Evolutionary conservation across 2,113 vertebrate genomes (phyloP), one percentile per base, ranked within the genome.

Genomic region (Sakesphorus luctuosus): DNA sequence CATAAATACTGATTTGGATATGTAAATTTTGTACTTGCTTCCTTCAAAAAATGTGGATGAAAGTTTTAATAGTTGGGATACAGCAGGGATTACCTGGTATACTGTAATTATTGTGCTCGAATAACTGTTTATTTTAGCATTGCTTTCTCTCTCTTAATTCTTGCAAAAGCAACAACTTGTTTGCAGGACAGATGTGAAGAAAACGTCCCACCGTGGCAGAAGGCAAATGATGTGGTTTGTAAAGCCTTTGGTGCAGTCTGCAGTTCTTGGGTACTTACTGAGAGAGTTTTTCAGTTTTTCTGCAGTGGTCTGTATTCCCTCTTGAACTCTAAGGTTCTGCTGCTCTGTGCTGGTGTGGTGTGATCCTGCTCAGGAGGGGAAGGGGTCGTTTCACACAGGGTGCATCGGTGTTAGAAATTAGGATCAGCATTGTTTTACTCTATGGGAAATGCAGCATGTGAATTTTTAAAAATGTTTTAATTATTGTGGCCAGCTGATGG

Each of bases 371-470:
- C 25, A 6, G 28, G 58, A 58, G 61, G 2, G 33, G 43, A 58
- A 49, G 73, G 47, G 47, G 52, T 20, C 1, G 1, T 80, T 92
- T 69, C 36, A 85, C 12, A 16, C 78, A 6, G 36, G 12, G 61
- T 81, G 9, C 43, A 0, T 40, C 10, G 0, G 7, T 76, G 28
- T 59, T 72, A 82, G 93, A 43, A 43, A 85, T 93, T 87, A 74
- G 47, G 40, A 90, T 96, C 94, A 67, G 68, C 75, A 87, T 88
- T 94, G 92, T 87, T 93, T 74, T 62, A 33, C 62, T 93, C n/a
- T 25, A 13, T 40, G 23, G 66, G 91, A 73, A 90, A 83, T 65
- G 72, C 90, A 93, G 66, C 81, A 20, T 75, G 62, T 95, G 91
- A 76, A 18, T 46, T 78, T 87, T 66, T 69, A 38, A 2, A 5